Conservation (phyloP, 1,140 invertebrate genomes). For the Drosophila auraria region DNA sequence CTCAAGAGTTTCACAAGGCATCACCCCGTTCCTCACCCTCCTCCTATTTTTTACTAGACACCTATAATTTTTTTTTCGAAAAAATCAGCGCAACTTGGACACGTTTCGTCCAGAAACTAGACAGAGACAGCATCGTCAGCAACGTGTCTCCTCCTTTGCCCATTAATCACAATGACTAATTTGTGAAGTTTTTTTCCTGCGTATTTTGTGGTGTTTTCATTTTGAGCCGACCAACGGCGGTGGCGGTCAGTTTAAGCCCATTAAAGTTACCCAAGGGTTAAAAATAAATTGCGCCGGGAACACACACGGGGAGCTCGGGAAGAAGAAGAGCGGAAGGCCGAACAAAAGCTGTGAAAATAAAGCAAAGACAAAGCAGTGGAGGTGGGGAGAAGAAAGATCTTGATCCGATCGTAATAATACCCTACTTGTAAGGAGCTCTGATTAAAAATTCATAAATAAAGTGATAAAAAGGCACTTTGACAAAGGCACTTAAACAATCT, state of each 20-base stretch:
- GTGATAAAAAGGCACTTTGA: too few relatives aligned
- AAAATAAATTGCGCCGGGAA: constrained; percentile 42
- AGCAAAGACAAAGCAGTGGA: too few relatives aligned
- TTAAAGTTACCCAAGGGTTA: constrained; percentile 59
- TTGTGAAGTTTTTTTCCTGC: constrained; percentile 38
- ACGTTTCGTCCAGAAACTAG: constrained; percentile 27
- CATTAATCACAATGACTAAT: constrained; percentile 80
- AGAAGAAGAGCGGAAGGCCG: background rate
- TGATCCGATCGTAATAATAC: constrained; percentile 2
- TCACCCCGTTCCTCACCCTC: background rate
- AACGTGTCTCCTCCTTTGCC: constrained; percentile 13
- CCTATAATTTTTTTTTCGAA: constrained; percentile 56
- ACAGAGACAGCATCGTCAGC: constrained; percentile 23
- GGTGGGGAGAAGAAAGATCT: background rate
- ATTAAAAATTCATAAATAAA: background rate
- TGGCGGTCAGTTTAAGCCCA: constrained; percentile 59
- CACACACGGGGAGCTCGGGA: background rate
- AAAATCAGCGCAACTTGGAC: constrained; percentile 48
- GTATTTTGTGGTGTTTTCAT: constrained; percentile 31
- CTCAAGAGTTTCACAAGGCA: constrained; percentile 52
- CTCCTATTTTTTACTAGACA: background rate
- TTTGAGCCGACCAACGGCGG: constrained; percentile 24
- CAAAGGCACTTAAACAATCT: too few relatives aligned
- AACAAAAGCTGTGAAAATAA: constrained; percentile 13
- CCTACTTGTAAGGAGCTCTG: background rate